Evolutionary conservation across 2,113 vertebrate genomes (phyloP).

Genomic region (Thamnaconus septentrionalis): DNA sequence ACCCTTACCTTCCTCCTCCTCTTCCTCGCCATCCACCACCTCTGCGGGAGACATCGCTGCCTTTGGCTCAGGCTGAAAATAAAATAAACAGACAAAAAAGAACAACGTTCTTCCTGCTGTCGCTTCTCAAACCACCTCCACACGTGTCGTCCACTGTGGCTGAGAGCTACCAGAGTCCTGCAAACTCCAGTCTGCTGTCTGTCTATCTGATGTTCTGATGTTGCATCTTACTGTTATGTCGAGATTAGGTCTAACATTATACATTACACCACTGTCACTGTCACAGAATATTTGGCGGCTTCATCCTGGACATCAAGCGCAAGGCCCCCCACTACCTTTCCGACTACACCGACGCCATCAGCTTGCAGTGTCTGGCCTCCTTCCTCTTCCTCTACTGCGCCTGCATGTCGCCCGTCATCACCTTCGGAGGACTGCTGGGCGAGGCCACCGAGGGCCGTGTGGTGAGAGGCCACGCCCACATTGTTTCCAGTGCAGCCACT

Average conservation of each 20-base stretch:
- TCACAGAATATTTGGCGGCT: slow-evolving; percentile 88
- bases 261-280: not conserved
- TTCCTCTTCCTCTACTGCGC: slow-evolving; percentile 99
- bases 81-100: not conserved
- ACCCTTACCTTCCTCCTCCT: not conserved
- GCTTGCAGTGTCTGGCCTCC: slow-evolving; percentile 97
- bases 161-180: not conserved
- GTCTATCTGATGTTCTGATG: too few relatives aligned
- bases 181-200: too few relatives aligned
- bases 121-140: slow-evolving; percentile 53
- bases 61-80: slow-evolving; percentile 34
- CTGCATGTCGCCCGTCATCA: slow-evolving; percentile 99
- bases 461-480: slow-evolving; percentile 78
- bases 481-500: not conserved
- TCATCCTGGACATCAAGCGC: slow-evolving; percentile 92
- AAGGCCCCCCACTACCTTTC: slow-evolving; percentile 95
- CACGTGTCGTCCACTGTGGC: slow-evolving; percentile 2
- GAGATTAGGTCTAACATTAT: not conserved
- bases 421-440: slow-evolving; percentile 95
- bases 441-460: slow-evolving; percentile 97
- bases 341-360: slow-evolving; percentile 94
- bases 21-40: not conserved
- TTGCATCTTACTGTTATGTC: too few relatives aligned
- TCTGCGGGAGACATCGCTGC: slow-evolving; percentile 20
- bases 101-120: slow-evolving; percentile 35